phyloP scores from a whole-genome alignment of 2,113 vertebrate genomes.

The Tetraodon nigroviridis region DNA sequence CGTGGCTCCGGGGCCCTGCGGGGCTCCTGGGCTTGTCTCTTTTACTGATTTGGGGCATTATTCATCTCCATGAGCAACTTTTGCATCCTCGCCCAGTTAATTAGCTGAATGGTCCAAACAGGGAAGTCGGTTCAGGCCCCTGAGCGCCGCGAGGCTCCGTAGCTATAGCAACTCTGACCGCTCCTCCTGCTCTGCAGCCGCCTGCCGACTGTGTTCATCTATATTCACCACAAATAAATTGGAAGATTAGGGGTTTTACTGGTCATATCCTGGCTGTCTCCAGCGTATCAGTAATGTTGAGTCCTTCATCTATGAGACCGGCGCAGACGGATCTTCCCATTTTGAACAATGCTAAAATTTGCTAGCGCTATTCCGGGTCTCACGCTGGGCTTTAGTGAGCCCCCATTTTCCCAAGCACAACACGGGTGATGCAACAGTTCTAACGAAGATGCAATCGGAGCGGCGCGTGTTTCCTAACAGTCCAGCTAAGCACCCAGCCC shows the following conservation, averaged over 20 bases:
- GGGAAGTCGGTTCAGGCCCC: slow-evolving; percentile 14
- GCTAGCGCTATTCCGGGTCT: slow-evolving; percentile 61
- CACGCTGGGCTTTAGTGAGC: slow-evolving; percentile 67
- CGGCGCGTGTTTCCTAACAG: slow-evolving; percentile 57
- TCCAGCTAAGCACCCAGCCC: slow-evolving; percentile 57
- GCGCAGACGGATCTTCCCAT: slow-evolving; percentile 55
- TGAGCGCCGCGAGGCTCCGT: slow-evolving; percentile 10
- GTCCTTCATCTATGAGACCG: slow-evolving; percentile 61
- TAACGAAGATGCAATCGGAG: slow-evolving; percentile 69
- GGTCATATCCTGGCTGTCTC: slow-evolving; percentile 53
- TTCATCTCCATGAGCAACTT: slow-evolving; percentile 47
- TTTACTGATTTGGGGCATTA: slow-evolving; percentile 48
- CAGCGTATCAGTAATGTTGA: slow-evolving; percentile 59
- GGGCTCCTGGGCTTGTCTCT: slow-evolving; percentile 31
- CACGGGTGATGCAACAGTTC: slow-evolving; percentile 76
- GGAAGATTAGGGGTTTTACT: slow-evolving; percentile 63
- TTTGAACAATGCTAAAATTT: slow-evolving; percentile 70
- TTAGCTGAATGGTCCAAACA: slow-evolving; percentile 24
- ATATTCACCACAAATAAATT: slow-evolving; percentile 62
- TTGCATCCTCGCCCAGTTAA: slow-evolving; percentile 34
- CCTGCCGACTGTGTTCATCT: slow-evolving; percentile 50
- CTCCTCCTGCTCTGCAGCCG: slow-evolving; percentile 13
- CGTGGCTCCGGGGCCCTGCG: slow-evolving; percentile 22
- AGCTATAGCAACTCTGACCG: slow-evolving; percentile 19
- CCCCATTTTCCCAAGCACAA: slow-evolving; percentile 65